phyloP scores from a whole-genome alignment of 2,113 vertebrate genomes.

The Micromys minutus region DNA sequence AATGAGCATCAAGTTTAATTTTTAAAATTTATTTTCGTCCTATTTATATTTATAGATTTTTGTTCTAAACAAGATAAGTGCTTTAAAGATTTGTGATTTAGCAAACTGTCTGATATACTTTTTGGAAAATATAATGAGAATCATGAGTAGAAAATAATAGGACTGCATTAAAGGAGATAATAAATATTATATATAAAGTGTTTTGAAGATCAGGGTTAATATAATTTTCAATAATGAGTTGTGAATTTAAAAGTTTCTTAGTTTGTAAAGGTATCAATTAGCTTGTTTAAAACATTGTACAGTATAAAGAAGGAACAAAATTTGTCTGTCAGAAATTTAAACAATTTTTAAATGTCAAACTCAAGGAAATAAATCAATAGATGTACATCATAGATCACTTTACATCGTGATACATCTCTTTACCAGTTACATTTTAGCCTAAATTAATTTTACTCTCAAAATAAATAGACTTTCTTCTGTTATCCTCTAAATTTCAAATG shows the following conservation, averaged over 20 bases:
- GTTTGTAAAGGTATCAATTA: neutral
- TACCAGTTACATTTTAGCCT: neutral
- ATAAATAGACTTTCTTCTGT: neutral
- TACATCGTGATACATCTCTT: neutral
- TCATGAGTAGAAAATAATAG: neutral
- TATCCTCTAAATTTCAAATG: conserved; percentile 20
- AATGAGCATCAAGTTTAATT: no score
- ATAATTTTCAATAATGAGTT: neutral
- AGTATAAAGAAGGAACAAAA: neutral
- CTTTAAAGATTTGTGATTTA: neutral
- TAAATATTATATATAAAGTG: neutral
- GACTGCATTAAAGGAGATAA: neutral
- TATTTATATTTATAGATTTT: neutral
- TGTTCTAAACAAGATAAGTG: neutral
- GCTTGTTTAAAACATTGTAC: neutral
- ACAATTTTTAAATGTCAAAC: neutral
- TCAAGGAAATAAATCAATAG: neutral
- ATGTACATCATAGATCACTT: neutral
- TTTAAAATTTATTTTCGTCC: neutral
- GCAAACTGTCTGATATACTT: neutral
- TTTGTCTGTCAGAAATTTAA: neutral
- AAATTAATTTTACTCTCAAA: conserved; percentile 6
- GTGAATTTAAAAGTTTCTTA: neutral
- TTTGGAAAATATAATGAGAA: neutral
- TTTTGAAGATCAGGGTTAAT: neutral